Evolutionary conservation across 2,113 vertebrate genomes (phyloP).

Genomic region (Dicaeum eximium): DNA sequence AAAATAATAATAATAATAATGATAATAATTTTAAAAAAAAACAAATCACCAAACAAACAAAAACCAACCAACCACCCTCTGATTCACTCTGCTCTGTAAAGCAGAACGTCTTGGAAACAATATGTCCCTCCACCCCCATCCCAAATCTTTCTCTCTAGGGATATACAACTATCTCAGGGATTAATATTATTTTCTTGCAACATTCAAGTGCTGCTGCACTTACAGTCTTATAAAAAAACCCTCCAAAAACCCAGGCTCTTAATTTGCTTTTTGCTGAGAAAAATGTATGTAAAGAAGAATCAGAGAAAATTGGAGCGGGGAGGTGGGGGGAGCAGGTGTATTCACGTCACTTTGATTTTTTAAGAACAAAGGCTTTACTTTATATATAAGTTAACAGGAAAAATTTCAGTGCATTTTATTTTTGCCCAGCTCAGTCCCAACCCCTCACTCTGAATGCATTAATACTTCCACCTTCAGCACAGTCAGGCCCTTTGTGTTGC

Average conservation of each 20-base stretch:
- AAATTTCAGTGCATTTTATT: not conserved
- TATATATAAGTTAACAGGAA: not conserved
- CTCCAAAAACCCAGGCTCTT: not conserved
- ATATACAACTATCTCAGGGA: not conserved
- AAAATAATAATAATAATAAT: not conserved
- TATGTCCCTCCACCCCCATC: not conserved
- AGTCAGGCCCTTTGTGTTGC: slow-evolving; percentile 61
- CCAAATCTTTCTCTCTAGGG: not conserved
- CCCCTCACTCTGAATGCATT: slow-evolving; percentile 44
- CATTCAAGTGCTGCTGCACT: not conserved
- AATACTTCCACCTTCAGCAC: slow-evolving; percentile 57
- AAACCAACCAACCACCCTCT: not conserved
- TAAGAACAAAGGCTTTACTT: slow-evolving; percentile 45
- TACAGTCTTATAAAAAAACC: not conserved
- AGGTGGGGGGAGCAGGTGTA: not conserved
- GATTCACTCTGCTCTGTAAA: not conserved
- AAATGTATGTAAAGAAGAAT: not conserved
- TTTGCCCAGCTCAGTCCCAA: not conserved
- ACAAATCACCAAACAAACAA: not conserved
- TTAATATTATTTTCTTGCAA: slow-evolving; percentile 6
- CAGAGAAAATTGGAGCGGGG: not conserved
- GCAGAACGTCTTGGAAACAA: not conserved
- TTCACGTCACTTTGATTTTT: slow-evolving; percentile 9
- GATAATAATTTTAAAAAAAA: too few relatives aligned
- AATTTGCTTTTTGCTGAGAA: not conserved